Evolutionary conservation across 23 tunicate species (phyloP), one percentile per base, ranked within the genome.

Genomic region (Trididemnum clinides): DNA sequence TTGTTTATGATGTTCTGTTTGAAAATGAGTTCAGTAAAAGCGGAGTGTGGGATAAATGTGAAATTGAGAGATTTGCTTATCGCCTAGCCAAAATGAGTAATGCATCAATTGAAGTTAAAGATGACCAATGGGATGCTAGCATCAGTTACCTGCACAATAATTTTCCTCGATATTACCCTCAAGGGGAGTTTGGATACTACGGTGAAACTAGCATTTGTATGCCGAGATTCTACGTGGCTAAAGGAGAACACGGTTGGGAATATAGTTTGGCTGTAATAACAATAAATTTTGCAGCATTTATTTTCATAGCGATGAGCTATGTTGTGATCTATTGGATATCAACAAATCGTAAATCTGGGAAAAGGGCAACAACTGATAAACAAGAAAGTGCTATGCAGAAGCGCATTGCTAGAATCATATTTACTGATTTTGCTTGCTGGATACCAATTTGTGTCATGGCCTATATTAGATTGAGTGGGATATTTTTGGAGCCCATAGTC

Each of bases 391-490:
- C 25, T 22, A 51, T 88, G 86, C 91, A 88, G 64, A 70, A 50
- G 36, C 64, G 91, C 39, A 81, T 88, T 21, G 29, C 65, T 1
- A 36, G 83, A 23, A 30, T 88, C 44, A 81, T 88, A 26, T 1
- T 78, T 12, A 88, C 86, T 2, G 81, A 88, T 57, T 88, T 88
- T 23, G 54, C 34, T 22, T 88, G 91, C 54, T 88, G 91, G 91
- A 77, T 88, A 6, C 90, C 91, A 2, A 33, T 88, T 34, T 88
- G 91, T 31, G 33, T 88, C 23, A 35, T 88, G 74, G 91, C 81
- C 26, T 85, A 73, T 36, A 4, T 38, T 58, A 73, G 39, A 15
- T 1, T 85, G 0, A 79, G 44, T 30, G 82, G 82, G 2, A 34
- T 74, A 5, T 22, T 58, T 26, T 26, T 85, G 49, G 18, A 34